Base-by-base conservation (phyloP, 2,113 vertebrate genomes). In the Grallaria varia region DNA sequence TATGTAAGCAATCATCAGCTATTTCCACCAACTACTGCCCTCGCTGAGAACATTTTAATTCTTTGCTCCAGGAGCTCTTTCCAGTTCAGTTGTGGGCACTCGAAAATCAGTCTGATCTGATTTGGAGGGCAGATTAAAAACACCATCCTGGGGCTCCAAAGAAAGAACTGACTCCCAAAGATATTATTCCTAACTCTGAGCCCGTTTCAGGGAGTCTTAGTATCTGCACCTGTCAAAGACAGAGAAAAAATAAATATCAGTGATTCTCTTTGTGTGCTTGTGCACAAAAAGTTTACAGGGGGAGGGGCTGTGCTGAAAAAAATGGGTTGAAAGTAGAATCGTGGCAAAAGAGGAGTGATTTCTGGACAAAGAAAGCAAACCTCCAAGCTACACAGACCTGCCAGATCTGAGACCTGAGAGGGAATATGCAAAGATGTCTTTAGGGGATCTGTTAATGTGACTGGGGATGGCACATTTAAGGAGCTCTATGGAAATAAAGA, bases 391-490 rank as follows among this genome's bases (percentile, higher is more conserved):
- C 35, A n/a, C n/a, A 16, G 10, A 3, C 12, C 11, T 42, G 8
- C 12, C 44, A 60, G 68, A n/a, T 17, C 40, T 2, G 1, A 80
- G 67, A 35, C 7, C n/a, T 37, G 30, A 79, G 22, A 28, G 28
- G 28, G 37, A 67, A 62, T 23, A n/a, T 0, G 1, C 52, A 76
- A 62, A 67, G 12, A 14, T 58, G 8, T 13, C 33, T 39, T 64
- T 55, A 35, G 0, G 0, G 13, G 33, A 25, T 14, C 63, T 9
- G 0, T 25, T 33, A 22, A 11, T 5, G 19, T 23, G 40, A 14
- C 20, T 17, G 31, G 4, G 21, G 13, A 12, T 2, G 14, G 37
- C 17, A 37, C 27, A n/a, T 20, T n/a, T 37, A 42, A 56, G 42
- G 12, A 62, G 6, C 7, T 56, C 3, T 12, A 2, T 0, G 60